phyloP scores from a whole-genome alignment of 2,797 vertebrate genomes.

The Lutjanus argentimaculatus region DNA sequence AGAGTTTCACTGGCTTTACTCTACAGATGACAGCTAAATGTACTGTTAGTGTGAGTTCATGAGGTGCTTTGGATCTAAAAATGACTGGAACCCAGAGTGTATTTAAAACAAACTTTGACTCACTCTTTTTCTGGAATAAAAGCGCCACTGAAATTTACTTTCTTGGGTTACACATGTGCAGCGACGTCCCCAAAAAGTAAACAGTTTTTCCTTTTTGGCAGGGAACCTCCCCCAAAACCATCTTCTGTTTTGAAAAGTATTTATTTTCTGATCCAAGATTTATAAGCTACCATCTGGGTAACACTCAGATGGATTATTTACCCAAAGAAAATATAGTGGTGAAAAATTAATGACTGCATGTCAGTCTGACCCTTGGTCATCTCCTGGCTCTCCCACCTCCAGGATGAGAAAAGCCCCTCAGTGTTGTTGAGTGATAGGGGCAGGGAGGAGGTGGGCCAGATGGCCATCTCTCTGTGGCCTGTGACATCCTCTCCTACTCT shows the following conservation, averaged over 20 bases:
- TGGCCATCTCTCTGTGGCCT: constrained; percentile 60
- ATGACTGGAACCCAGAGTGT: constrained; percentile 8
- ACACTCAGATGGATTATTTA: constrained; percentile 81
- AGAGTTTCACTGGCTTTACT: background rate
- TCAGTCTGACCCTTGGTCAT: constrained; percentile 80
- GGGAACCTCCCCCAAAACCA: constrained; percentile 13
- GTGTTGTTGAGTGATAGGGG: constrained; percentile 79
- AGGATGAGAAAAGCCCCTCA: constrained; percentile 80
- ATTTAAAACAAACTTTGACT: constrained; percentile 23
- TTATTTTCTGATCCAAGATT: constrained; percentile 83
- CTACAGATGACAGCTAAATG: background rate
- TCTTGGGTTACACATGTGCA: constrained; percentile 29
- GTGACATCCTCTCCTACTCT: constrained; percentile 67
- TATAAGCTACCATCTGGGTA: constrained; percentile 79
- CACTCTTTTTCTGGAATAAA: constrained; percentile 12
- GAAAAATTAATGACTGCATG: constrained; percentile 83
- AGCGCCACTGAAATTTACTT: constrained; percentile 4
- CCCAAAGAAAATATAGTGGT: constrained; percentile 82
- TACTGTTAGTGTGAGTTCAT: background rate
- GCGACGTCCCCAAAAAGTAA: constrained; percentile 28
- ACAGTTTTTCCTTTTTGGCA: constrained; percentile 40
- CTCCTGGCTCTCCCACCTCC: constrained; percentile 61
- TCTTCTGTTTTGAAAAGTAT: constrained; percentile 65
- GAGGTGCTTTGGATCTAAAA: background rate
- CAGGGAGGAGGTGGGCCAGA: constrained; percentile 64